A percentile compares a stretch with the other conserved stretches of the same genome.
Conservation (phyloP, 2,113 vertebrate species). For the Cyanistes caeruleus region DNA sequence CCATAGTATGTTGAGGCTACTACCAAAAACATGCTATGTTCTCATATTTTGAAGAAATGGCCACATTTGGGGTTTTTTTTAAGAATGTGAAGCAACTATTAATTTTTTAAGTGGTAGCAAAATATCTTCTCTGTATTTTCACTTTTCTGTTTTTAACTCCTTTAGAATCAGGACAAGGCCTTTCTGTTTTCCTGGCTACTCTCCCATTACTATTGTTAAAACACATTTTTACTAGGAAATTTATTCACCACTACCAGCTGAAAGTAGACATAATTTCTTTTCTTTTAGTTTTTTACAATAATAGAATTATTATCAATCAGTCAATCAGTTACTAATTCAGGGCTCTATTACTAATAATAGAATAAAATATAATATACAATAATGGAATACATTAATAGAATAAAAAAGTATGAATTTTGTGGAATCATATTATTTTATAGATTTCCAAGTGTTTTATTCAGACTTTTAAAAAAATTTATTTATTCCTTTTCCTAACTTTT, state of each 20-base stretch:
- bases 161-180: background rate
- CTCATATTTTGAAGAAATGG: background rate
- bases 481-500: background rate
- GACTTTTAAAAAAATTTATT: rapidly evolving
- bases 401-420: background rate
- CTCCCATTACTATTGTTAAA: background rate
- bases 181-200: background rate
- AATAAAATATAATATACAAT: no score
- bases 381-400: background rate
- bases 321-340: no score
- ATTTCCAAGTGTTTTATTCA: background rate
- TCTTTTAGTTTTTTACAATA: background rate
- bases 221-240: background rate
- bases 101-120: background rate
- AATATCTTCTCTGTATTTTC: background rate
- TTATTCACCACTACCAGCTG: rapidly evolving
- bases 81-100: background rate
- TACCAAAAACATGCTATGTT: rapidly evolving
- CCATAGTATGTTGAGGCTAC: no score
- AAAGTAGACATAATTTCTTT: background rate
- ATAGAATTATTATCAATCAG: no score
- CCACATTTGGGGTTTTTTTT: background rate
- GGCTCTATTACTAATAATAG: no score
- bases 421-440: background rate
- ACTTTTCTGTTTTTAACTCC: background rate